These are phyloP conservation scores for Caenorhabditis tropicalis DNA, from an alignment of 1,140 invertebrate species.

Conservation along the genomic window DNA sequence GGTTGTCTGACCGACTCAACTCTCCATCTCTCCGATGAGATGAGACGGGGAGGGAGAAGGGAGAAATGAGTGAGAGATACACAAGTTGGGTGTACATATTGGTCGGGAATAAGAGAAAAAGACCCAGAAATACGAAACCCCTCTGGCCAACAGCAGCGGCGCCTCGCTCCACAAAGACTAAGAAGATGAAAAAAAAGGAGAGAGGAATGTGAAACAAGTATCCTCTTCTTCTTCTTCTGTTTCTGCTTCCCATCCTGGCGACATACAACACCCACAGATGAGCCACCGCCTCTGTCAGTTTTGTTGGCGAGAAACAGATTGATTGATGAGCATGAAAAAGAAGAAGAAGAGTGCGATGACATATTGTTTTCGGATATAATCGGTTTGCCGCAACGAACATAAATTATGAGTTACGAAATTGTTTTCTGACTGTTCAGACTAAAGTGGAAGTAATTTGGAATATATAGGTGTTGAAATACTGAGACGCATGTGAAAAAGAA, in stretches of 20 bases:
- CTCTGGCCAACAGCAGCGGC: background rate
- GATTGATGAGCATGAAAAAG: background rate
- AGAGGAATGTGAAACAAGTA: constrained; percentile 26
- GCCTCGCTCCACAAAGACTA: background rate
- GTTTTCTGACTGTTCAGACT: too few species aligned
- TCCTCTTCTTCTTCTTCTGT: too few species aligned
- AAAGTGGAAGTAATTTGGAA: too few species aligned
- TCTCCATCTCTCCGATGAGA: background rate
- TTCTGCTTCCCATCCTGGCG: constrained; percentile 3
- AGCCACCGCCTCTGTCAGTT: constrained; percentile 1
- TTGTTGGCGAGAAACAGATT: background rate
- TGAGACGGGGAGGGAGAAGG: background rate
- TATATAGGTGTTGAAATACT: too few species aligned
- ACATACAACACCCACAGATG: constrained; percentile 36
- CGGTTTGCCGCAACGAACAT: background rate
- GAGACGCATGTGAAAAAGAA: too few species aligned
- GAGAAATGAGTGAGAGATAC: background rate
- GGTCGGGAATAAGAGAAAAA: background rate
- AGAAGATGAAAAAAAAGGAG: background rate
- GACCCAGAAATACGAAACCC: constrained; percentile 37
- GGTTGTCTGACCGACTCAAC: constrained; percentile 6
- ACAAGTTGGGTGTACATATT: constrained; percentile 17
- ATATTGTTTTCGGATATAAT: constrained; percentile 4
- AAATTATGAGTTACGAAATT: background rate
- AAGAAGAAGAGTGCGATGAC: background rate